phyloP scores from a whole-genome alignment of 2,888 invertebrate genomes.

The Agonopterix alstromeriana region DNA sequence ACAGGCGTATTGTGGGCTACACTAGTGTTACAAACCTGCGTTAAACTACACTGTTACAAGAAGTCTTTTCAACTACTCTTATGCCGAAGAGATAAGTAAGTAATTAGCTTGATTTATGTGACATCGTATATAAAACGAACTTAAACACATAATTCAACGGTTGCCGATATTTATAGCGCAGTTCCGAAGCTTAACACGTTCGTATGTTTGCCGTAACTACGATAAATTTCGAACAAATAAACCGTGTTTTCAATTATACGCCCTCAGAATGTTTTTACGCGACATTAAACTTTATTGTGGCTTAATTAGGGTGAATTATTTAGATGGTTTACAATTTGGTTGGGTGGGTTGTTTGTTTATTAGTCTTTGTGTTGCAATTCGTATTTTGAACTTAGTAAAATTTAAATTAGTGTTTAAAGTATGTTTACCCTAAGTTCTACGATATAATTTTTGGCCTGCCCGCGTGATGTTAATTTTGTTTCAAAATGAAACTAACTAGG shows the following conservation, averaged over 20 bases:
- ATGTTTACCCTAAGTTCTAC: too few relatives aligned
- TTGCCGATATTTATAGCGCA: conserved; percentile 55
- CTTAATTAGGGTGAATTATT: not conserved
- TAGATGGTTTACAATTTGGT: not conserved
- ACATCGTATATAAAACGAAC: not conserved
- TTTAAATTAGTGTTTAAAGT: not conserved
- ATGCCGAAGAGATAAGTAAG: too few relatives aligned
- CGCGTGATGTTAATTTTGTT: too few relatives aligned
- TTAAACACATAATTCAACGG: conserved; percentile 39
- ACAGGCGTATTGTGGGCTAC: conserved; percentile 23
- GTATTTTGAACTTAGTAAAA: not conserved
- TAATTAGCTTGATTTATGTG: too few relatives aligned
- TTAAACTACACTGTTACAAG: too few relatives aligned
- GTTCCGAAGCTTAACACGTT: conserved; percentile 52
- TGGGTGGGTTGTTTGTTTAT: not conserved
- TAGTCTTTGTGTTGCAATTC: not conserved
- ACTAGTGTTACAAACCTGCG: too few relatives aligned
- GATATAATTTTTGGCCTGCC: too few relatives aligned
- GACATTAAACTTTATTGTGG: not conserved
- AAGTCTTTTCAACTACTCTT: too few relatives aligned
- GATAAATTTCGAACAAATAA: conserved; percentile 43
- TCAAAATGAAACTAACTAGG: too few relatives aligned
- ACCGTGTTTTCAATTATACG: conserved; percentile 17
- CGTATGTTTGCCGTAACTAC: conserved; percentile 39
- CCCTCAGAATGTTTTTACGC: not conserved